Conservation (phyloP, 2,888 invertebrate species). For the Lasioglossum oenotherae region DNA sequence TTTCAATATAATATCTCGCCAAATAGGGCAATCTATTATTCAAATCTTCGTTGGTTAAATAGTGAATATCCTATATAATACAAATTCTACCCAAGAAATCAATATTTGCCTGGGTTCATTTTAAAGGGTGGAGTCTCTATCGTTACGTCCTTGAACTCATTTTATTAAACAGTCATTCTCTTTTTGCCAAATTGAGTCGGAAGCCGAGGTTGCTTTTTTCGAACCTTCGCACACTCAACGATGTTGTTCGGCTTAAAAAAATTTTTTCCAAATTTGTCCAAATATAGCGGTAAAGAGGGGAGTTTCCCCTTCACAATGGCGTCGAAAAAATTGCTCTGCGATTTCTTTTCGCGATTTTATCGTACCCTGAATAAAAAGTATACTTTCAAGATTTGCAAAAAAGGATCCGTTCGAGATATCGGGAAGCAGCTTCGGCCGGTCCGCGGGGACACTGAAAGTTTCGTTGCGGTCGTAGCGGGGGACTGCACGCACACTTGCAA, state of each 20-base stretch:
- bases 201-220: too few species aligned
- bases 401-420: neutral
- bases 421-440: neutral
- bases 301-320: neutral
- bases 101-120: neutral
- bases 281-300: fast-evolving
- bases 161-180: too few species aligned
- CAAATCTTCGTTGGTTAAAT: too few species aligned
- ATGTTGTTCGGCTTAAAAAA: neutral
- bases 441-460: neutral
- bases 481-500: neutral
- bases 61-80: too few species aligned
- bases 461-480: neutral
- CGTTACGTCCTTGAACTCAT: neutral
- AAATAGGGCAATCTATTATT: too few species aligned
- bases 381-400: neutral
- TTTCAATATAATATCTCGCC: too few species aligned
- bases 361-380: neutral
- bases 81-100: too few species aligned
- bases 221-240: too few species aligned
- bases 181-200: too few species aligned
- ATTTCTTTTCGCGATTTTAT: neutral
- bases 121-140: neutral
- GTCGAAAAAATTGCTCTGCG: neutral
- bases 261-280: neutral